Conservation (phyloP, 2,113 vertebrate genomes). For the Phaethornis superciliosus region DNA sequence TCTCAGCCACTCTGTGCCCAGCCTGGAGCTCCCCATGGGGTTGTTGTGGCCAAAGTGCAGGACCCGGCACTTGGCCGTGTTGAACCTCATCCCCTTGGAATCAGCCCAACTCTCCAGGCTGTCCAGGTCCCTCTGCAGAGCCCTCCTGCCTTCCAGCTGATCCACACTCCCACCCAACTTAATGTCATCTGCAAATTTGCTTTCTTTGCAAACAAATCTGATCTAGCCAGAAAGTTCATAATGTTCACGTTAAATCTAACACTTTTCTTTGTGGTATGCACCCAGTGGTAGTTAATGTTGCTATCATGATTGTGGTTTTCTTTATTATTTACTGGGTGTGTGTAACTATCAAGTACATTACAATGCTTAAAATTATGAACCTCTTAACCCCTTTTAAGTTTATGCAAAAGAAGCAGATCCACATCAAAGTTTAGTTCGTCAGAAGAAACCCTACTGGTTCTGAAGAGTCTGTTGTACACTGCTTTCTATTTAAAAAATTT, state of each 20-base stretch:
- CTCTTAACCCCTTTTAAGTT: not conserved
- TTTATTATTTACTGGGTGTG: not conserved
- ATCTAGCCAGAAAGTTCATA: not conserved
- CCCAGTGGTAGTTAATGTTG: not conserved
- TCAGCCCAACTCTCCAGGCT: no score
- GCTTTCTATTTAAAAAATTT: not conserved
- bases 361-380: not conserved
- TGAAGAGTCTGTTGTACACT: not conserved
- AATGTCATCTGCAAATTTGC: no score
- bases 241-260: not conserved
- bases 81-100: no score
- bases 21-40: no score
- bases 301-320: not conserved
- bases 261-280: not conserved
- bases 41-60: no score
- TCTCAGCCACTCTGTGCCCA: no score
- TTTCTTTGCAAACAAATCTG: conserved; percentile 10
- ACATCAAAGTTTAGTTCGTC: not conserved
- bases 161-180: no score
- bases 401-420: not conserved
- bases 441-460: not conserved
- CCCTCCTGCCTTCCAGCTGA: no score
- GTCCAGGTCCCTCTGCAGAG: no score
- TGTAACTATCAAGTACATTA: not conserved
- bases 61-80: no score